These are phyloP conservation scores for Megalopta genalis DNA, from an alignment of 1,140 invertebrate genomes.

Conservation along the genomic window DNA sequence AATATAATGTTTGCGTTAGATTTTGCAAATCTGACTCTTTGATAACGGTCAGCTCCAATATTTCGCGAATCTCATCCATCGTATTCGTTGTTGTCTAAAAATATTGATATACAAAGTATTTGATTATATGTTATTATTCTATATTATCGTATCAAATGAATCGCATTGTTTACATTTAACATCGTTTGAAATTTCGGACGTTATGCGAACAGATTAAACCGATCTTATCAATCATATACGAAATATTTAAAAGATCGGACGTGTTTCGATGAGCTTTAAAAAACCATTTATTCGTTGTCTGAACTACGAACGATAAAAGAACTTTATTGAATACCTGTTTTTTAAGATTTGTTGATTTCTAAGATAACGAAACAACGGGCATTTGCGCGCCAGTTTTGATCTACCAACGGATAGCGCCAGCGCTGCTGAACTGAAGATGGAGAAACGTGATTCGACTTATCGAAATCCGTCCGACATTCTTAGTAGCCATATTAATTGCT, in stretches of 20 bases:
- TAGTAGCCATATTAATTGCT: conserved; percentile 45
- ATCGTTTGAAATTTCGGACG: not conserved
- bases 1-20: conserved; percentile 84
- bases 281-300: not conserved
- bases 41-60: conserved; percentile 85
- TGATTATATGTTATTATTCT: too few relatives aligned
- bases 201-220: not conserved
- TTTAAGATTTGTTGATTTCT: too few relatives aligned
- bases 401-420: not conserved
- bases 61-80: conserved; percentile 81
- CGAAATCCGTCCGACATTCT: not conserved
- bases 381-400: conserved; percentile 2
- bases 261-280: not conserved
- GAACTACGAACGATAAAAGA: not conserved
- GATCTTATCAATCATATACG: not conserved
- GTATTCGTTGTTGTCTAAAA: conserved; percentile 24
- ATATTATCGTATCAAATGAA: not conserved
- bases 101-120: not conserved
- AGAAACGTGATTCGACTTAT: conserved; percentile 25
- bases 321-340: not conserved
- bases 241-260: not conserved
- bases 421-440: not conserved
- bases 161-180: not conserved
- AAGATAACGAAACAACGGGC: not conserved
- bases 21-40: conserved; percentile 84